Base-by-base conservation (phyloP, 2,888 invertebrate genomes). In the Subacronicta megacephala region DNA sequence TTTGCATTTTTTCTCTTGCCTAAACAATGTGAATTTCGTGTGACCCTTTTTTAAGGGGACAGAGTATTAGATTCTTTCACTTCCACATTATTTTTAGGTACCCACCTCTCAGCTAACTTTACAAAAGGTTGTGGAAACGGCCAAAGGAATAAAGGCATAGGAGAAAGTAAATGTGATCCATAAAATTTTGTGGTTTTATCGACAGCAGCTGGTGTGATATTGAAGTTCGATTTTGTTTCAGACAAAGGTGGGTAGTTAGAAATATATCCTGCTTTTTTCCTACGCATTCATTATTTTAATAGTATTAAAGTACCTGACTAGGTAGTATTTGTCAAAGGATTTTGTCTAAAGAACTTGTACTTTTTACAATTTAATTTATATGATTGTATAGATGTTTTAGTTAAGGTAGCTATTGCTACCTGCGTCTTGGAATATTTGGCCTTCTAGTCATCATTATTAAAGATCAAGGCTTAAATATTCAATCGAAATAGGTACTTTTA, bases 21-120 rank as follows among this genome's bases (percentile, higher is more conserved):
- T 71, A 79, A 85, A 85, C 80, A 83, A 83, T 82, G 81, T 82
- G 83, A 82, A 85, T 86, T 87, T 84, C 75, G 71, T 72, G 78
- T 72, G 79, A 83, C 87, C 84, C 80, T 85, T 85, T 83, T 79
- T 83, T 78, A 82, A 80, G 72, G 70, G 75, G 61, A 64, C 72
- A 44, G 80, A 81, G 83, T 85, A 83, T 84, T 80, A 82, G 78
- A 81, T 85, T 82, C 72, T 70, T 79, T 46, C 36, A 58, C 58
- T 58, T 44, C 51, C 63, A 61, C 71, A 77, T n/a, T 75, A 66
- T 63, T 70, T 53, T 60, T 55, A 31, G n/a, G 15, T 45, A 17
- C 15, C 17, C 43, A 51, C 29, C 38, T n/a, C 51, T 46, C n/a
- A 35, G 49, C 33, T 35, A 73, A 68, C 38, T 61, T 69, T 17